Conservation (phyloP, 2,113 vertebrate genomes). For the Toxotes chatareus region DNA sequence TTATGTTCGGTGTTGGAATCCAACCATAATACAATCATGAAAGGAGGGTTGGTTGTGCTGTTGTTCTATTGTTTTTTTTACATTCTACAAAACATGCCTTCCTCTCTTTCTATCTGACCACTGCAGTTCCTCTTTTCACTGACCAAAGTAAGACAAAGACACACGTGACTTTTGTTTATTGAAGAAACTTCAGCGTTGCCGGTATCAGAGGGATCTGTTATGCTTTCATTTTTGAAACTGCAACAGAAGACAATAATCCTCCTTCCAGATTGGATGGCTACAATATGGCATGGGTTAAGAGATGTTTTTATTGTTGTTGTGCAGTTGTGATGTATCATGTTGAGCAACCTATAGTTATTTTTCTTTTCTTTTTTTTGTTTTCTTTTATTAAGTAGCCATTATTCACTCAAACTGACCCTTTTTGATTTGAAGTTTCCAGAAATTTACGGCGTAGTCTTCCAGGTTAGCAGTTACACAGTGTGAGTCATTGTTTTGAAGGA, state of each 20-base stretch:
- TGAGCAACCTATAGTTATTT: conserved; percentile 67
- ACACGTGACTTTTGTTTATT: conserved; percentile 51
- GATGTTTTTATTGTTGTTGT: conserved; percentile 72
- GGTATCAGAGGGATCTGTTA: conserved; percentile 43
- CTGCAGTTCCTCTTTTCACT: conserved; percentile 69
- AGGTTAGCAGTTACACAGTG: background rate
- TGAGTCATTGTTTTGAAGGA: conserved; percentile 26
- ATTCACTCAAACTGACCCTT: conserved; percentile 8
- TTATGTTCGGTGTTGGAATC: conserved; percentile 78
- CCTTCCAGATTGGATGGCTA: conserved; percentile 31
- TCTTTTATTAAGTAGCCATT: background rate
- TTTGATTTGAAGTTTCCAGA: background rate
- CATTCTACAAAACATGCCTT: conserved; percentile 39
- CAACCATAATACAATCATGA: conserved; percentile 54
- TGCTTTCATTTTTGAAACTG: conserved; percentile 53
- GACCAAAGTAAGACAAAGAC: conserved; percentile 81
- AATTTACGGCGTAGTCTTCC: background rate
- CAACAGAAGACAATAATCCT: conserved; percentile 15
- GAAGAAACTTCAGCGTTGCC: conserved; percentile 75
- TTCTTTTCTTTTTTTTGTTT: background rate
- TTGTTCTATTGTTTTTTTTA: conserved; percentile 33
- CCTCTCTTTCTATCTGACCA: conserved; percentile 58
- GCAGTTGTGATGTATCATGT: conserved; percentile 67
- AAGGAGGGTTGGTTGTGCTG: conserved; percentile 37
- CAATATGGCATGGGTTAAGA: conserved; percentile 75